Percentiles rank a stretch among this genome's conserved stretches.
phyloP scores from a whole-genome alignment of 2,797 vertebrate genomes.

The Vireo griseus region DNA sequence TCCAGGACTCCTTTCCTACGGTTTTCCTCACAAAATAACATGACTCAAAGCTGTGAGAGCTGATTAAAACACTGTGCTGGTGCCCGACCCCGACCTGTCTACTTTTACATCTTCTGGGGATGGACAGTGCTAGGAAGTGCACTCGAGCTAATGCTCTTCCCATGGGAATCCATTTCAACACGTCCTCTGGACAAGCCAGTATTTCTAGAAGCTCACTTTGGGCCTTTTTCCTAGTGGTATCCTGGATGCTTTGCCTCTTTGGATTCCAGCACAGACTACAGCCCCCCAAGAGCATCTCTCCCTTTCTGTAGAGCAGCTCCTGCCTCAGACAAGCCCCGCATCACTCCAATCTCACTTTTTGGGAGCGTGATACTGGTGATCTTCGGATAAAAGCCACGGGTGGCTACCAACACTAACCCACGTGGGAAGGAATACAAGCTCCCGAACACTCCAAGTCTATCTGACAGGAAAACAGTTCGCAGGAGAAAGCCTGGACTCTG shows the following conservation, averaged over 20 bases:
- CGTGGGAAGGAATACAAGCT: background rate
- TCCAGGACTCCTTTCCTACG: background rate
- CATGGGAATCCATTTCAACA: background rate
- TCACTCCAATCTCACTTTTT: background rate
- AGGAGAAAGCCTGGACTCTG: background rate
- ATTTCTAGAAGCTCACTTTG: background rate
- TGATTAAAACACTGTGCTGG: background rate
- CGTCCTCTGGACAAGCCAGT: background rate
- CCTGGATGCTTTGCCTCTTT: background rate
- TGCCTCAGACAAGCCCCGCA: background rate
- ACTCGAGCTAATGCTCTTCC: background rate
- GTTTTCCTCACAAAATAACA: background rate
- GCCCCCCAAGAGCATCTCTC: background rate
- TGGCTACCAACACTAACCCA: background rate
- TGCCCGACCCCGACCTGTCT: background rate
- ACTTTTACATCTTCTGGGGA: background rate
- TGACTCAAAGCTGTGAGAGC: background rate
- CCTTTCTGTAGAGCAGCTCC: background rate
- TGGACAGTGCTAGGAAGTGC: fast-evolving
- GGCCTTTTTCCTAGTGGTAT: background rate
- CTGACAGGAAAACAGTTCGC: background rate
- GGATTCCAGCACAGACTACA: background rate
- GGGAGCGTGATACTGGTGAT: background rate
- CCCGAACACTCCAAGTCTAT: background rate
- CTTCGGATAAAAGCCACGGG: background rate